These are phyloP conservation scores for Theonella swinhoei DNA, from an alignment of 37 sponge, comb jelly and placozoan species.

Conservation along the genomic window DNA sequence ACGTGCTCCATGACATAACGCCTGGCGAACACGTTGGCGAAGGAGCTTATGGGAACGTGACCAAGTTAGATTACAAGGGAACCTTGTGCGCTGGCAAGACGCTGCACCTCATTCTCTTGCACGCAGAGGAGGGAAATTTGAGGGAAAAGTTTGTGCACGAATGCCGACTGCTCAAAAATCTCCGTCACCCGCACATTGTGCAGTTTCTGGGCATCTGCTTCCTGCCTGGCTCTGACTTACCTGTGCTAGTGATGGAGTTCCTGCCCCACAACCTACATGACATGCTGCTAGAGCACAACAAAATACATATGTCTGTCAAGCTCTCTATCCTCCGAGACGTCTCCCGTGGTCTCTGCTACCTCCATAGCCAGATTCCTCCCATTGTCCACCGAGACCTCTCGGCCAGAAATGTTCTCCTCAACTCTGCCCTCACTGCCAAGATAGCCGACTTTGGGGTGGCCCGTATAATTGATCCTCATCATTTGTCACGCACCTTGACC, in stretches of 20 bases:
- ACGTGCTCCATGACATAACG: not conserved
- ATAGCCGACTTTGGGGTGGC: constrained; percentile 72
- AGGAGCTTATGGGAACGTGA: constrained; percentile 34
- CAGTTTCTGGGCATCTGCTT: constrained; percentile 52
- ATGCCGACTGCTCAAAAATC: constrained; percentile 29
- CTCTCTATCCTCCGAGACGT: constrained; percentile 41
- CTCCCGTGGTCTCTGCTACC: constrained; percentile 46
- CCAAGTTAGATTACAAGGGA: constrained; percentile 33
- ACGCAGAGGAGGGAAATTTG: not conserved
- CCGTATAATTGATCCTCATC: constrained; percentile 13
- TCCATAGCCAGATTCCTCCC: constrained; percentile 45
- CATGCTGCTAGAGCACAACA: not conserved
- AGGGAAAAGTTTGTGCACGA: constrained; percentile 14
- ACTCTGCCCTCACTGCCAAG: constrained; percentile 43
- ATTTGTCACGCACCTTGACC: constrained; percentile 9
- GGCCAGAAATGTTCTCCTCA: constrained; percentile 55
- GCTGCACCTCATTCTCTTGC: constrained; percentile 5
- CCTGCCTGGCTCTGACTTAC: not conserved
- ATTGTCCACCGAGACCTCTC: constrained; percentile 64
- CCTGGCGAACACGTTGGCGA: constrained; percentile 5
- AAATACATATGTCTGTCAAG: constrained; percentile 29
- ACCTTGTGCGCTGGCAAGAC: constrained; percentile 39
- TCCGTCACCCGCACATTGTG: constrained; percentile 63
- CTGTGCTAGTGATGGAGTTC: constrained; percentile 49
- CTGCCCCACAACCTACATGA: constrained; percentile 24